Base-by-base conservation (phyloP, 2,797 vertebrate species). In the Mormyrus hasselquistii region DNA sequence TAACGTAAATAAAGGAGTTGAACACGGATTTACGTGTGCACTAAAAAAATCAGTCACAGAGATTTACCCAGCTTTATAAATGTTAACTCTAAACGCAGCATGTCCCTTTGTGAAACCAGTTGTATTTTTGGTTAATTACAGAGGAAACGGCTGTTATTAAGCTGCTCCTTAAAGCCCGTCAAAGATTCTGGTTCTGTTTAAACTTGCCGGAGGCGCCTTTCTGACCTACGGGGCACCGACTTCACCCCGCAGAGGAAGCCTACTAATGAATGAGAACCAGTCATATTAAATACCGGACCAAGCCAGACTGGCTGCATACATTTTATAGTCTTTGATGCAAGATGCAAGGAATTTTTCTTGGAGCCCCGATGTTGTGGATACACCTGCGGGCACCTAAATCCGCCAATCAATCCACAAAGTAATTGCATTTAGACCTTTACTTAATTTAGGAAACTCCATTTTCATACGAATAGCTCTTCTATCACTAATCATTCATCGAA, bases 71-170 rank as follows among this genome's bases (percentile, higher is more conserved):
- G 50, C 84, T 86, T 47, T 25, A 90, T 90, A 79, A 89, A 90
- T 91, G 88, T 86, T 34, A 19, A 59, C 44, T 79, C 82, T 87
- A 82, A 91, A 79, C 14, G 90, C 88, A 92, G 90, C 90, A 87
- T 52, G 89, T 53, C 50, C 53, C 69, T 87, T 84, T 89, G 91
- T 88, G 91, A 89, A 89, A 89, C 73, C 82, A 62, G 89, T 91
- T 93, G 94, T 95, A 96, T 96, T 95, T 94, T 94, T 89, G 93
- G 95, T 94, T 93, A 95, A 96, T 95, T 95, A 93, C 93, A 94
- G 89, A 94, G 93, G 95, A 94, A 91, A 94, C 94, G 94, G 95
- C 94, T 92, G 94, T 95, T 94, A 95, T 95, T 94, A 93, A 93
- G 93, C 94, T 94, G 93, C 94, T 93, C 90, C 91, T 38, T 88